Evolutionary conservation across 1,140 invertebrate species (phyloP).

Genomic region (Riptortus pedestris): DNA sequence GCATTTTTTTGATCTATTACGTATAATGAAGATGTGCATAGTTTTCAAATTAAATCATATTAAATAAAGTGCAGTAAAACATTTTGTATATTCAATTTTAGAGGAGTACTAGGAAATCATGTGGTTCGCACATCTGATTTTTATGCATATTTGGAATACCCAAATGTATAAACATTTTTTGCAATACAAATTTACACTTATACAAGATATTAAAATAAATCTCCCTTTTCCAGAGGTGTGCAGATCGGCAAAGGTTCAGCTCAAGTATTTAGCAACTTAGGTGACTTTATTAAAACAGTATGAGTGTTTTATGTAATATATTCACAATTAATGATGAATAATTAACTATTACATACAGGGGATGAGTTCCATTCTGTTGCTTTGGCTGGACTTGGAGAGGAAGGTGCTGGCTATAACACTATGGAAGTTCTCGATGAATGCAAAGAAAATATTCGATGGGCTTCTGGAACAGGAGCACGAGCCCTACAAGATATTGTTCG

Average conservation of each 20-base stretch:
- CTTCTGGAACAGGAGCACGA: slow-evolving; percentile 39
- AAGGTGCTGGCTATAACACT: slow-evolving; percentile 49
- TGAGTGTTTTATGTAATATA: not conserved
- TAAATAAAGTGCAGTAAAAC: too few relatives aligned
- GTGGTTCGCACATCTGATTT: too few relatives aligned
- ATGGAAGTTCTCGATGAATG: slow-evolving; percentile 47
- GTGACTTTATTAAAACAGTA: slow-evolving; percentile 31
- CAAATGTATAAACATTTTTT: too few relatives aligned
- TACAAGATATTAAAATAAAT: too few relatives aligned
- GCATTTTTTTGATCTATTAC: too few relatives aligned
- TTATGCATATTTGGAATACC: too few relatives aligned
- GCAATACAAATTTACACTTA: too few relatives aligned
- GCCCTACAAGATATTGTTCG: slow-evolving; percentile 45
- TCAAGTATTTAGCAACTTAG: slow-evolving; percentile 51
- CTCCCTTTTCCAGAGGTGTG: too few relatives aligned
- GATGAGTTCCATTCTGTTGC: slow-evolving; percentile 51
- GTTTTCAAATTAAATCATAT: too few relatives aligned
- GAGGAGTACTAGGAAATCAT: too few relatives aligned
- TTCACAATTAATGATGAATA: not conserved
- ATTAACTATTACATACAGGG: not conserved
- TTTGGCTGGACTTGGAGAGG: slow-evolving; percentile 56
- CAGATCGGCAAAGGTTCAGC: slow-evolving; percentile 41
- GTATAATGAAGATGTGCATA: too few relatives aligned
- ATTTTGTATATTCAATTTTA: too few relatives aligned
- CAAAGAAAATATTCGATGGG: slow-evolving; percentile 38